Base-by-base conservation (phyloP, 2,888 invertebrate species). In the Anoplius nigerrimus region DNA sequence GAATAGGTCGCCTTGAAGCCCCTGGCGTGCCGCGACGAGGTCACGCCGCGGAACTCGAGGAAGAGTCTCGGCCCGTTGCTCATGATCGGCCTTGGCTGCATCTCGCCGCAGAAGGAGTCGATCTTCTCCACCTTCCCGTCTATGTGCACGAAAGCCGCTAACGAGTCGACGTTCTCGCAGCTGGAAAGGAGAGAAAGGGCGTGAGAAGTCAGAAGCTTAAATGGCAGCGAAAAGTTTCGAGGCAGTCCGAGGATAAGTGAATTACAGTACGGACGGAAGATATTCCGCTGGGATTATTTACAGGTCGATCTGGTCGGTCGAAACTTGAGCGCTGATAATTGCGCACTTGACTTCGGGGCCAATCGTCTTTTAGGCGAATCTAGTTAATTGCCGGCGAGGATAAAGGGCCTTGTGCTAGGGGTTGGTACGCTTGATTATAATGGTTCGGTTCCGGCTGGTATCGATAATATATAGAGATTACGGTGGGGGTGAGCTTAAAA, bases 1-100 rank as follows among this genome's bases (percentile, higher is more conserved):
- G 93, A 93, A 90, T 95, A 98, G 66, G 94, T 93, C 74, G 97
- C 96, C 86, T 94, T 94, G 89, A 97, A 98, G 72, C 97, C 97
- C 84, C 94, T 93, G 57, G 94, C 93, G 82, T 93, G 93, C 81
- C 94, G 92, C 24, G 95, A 94, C n/a, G 94, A 94, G 81, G 92
- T 91, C 60, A 93, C 91, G 56, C 96, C 96, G 70, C 93, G 92
- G 87, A 98, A 98, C 89, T 97, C 96, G 66, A 98, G 90, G 86
- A 95, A 93, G 85, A 98, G 90, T 83, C 94, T 92, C 58, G 95
- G 95, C 51, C 96, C 96, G 86, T 94, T 96, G 67, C 98, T 98
- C 98, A 98, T 98, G 75, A 98, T 91, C 66, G 96, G 96, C 78
- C 94, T 94, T 0, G 98, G 97, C 20, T 81, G 79, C 74, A 93